Evolutionary conservation across 2,113 vertebrate species (phyloP).

Genomic region (Phylloscopus trochiloides): DNA sequence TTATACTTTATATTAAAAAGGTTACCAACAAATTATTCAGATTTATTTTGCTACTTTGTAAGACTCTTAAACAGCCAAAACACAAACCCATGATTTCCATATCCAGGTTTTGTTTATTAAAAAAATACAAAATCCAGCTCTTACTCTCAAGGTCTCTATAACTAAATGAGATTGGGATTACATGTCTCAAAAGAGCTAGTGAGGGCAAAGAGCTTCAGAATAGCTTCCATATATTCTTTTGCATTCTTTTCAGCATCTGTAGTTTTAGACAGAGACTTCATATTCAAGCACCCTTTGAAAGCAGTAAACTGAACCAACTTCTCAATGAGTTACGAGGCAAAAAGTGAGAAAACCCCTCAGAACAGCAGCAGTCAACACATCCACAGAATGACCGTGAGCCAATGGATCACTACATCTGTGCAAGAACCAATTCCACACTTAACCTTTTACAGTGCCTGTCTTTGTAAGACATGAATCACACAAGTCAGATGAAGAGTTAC

Average conservation of each 20-base stretch:
- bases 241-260: background rate
- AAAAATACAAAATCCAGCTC: background rate
- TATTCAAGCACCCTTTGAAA: background rate
- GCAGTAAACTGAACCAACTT: background rate
- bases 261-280: background rate
- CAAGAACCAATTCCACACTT: background rate
- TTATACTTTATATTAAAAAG: background rate
- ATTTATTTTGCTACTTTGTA: background rate
- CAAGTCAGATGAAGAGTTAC: background rate
- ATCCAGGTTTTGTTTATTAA: background rate
- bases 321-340: background rate
- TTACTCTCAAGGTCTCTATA: background rate
- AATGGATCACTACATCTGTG: background rate
- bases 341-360: background rate
- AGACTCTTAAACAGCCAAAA: background rate
- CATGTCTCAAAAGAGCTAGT: background rate
- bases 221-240: background rate
- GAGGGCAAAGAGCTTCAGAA: background rate
- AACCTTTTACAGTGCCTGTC: background rate
- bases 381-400: fast-evolving
- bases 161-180: background rate
- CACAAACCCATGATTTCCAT: background rate
- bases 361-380: fast-evolving
- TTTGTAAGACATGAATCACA: background rate
- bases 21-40: background rate